Evolutionary conservation across 2,888 invertebrate genomes (phyloP).

Genomic region (Ganaspis brasiliensis): DNA sequence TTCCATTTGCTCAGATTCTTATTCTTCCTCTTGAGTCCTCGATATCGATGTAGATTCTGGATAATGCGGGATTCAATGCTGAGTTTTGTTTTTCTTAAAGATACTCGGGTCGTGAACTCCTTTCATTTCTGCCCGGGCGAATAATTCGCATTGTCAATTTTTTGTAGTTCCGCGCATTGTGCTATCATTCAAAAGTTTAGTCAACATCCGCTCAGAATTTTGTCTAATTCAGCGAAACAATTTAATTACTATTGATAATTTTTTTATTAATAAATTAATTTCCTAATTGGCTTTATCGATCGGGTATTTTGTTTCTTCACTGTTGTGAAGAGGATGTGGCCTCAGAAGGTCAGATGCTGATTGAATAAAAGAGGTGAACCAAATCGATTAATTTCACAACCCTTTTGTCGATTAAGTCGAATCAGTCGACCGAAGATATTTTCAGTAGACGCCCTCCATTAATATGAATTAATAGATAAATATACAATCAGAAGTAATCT

Average conservation of each 20-base stretch:
- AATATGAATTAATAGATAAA: constrained; percentile 80
- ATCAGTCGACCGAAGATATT: constrained; percentile 73
- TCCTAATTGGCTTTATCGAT: not conserved
- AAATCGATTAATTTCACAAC: constrained; percentile 71
- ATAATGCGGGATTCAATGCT: not conserved
- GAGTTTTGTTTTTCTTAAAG: constrained; percentile 29
- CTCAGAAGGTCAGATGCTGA: not conserved
- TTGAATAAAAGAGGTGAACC: not conserved
- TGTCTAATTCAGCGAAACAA: too few relatives aligned
- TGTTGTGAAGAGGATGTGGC: not conserved
- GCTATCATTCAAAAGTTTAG: too few relatives aligned
- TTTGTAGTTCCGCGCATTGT: not conserved
- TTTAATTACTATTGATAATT: too few relatives aligned
- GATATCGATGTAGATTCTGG: constrained; percentile 59
- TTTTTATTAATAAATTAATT: too few relatives aligned
- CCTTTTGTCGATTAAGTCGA: constrained; percentile 77
- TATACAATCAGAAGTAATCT: constrained; percentile 80
- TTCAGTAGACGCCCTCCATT: constrained; percentile 69
- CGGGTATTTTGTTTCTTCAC: not conserved
- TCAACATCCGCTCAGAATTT: too few relatives aligned
- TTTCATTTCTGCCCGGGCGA: constrained; percentile 17
- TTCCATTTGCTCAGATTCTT: constrained; percentile 53
- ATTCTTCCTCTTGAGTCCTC: constrained; percentile 51
- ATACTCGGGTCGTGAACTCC: constrained; percentile 6
- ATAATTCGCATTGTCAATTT: constrained; percentile 19